A percentile compares a stretch with the other conserved stretches of the same genome.
These are phyloP conservation scores for Grallaria varia DNA, from an alignment of 2,113 vertebrate genomes.

Conservation along the genomic window DNA sequence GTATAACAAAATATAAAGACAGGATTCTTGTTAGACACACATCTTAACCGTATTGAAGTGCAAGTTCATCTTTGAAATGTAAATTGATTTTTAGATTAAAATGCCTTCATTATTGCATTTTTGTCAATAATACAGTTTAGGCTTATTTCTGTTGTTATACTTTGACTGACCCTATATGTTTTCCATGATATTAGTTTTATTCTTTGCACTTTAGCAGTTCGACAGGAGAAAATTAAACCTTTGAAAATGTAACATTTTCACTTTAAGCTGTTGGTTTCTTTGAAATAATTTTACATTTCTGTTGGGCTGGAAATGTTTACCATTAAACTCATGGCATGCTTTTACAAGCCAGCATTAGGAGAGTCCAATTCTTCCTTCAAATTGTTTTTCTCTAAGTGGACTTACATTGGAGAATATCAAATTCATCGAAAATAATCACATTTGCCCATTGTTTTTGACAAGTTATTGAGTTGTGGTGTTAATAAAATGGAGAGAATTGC, in stretches of 20 bases:
- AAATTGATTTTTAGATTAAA: conserved; percentile 63
- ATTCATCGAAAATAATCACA: conserved; percentile 23
- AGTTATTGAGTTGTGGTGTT: conserved; percentile 60
- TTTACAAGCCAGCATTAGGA: conserved; percentile 1
- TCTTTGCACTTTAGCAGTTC: neutral
- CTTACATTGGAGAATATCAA: neutral
- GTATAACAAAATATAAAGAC: neutral
- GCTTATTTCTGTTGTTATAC: neutral
- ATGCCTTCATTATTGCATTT: conserved; percentile 35
- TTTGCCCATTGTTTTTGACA: conserved; percentile 55
- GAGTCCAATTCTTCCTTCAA: neutral
- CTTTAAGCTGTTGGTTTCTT: neutral
- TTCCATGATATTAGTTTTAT: neutral
- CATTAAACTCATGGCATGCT: neutral
- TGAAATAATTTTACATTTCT: conserved; percentile 12
- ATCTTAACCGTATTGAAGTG: neutral
- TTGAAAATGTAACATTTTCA: neutral
- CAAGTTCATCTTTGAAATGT: conserved; percentile 48
- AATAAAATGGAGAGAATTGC: conserved; percentile 46
- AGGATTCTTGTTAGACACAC: neutral
- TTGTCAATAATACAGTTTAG: conserved; percentile 27
- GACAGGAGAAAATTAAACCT: neutral
- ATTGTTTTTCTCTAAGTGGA: conserved; percentile 6
- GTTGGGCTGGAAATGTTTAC: neutral
- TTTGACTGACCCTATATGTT: neutral